Evolutionary conservation across 2,113 vertebrate species (phyloP), one percentile per base, ranked within the genome.

Genomic region (Strigops habroptila): DNA sequence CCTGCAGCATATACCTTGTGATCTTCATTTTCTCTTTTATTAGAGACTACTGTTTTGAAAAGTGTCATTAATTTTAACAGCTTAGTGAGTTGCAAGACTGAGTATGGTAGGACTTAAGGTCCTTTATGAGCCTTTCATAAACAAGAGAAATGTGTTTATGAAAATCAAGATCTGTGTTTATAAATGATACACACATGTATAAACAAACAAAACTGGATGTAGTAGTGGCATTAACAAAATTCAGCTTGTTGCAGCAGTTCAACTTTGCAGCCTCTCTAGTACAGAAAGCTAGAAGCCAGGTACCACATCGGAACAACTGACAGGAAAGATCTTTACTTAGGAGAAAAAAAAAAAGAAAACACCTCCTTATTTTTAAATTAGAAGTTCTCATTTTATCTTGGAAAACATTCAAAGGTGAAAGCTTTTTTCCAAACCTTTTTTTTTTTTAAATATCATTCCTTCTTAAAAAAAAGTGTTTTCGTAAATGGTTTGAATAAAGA

Each of bases 161-260:
- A 39, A 55, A 84, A 70, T 60, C 30, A 46, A 69, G 44, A 76
- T 60, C 15, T 63, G 3, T 63, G 27, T 93, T 93, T 79, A 44
- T 31, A 74, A 71, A 52, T 27, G 46, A 63, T 28, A 73, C 12
- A 74, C 3, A 25, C 12, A 89, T 43, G 63, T 3, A 37, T 4
- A 69, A 27, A 63, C 2, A 60, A 94, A 82, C 17, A 92, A 75
- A 95, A 85, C 35, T 86, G 52, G 25, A 78, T 83, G 81, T 48
- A 90, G 85, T 69, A 92, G 88, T 55, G 44, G 83, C 73, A 96
- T 96, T 51, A 93, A 91, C 63, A 67, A 62, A 89, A 94, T 89
- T 91, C 65, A 94, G 46, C 62, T 88, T 85, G 60, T 64, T 87
- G 44, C 39, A 95, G 67, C 85, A 87, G 37, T 14, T 94, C 49